These are phyloP conservation scores for Sipha maydis DNA, from an alignment of 2,888 invertebrate species.

Conservation along the genomic window DNA sequence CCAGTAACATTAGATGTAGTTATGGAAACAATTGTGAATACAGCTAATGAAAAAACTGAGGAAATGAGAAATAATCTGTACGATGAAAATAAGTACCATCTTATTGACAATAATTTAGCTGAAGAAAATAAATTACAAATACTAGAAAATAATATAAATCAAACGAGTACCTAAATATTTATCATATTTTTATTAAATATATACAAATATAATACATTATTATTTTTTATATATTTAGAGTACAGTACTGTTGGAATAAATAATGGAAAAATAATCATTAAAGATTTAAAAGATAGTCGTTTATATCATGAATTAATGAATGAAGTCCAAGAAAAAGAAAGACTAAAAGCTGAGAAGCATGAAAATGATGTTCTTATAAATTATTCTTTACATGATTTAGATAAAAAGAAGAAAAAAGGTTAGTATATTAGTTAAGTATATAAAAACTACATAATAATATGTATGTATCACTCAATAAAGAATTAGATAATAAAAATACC, in stretches of 20 bases:
- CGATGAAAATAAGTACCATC: background rate
- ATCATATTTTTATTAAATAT: background rate
- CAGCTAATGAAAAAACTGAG: conserved; percentile 48
- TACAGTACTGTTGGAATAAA: background rate
- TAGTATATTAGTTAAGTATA: background rate
- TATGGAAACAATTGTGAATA: conserved; percentile 45
- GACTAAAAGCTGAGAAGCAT: conserved; percentile 73
- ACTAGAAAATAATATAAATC: conserved; percentile 5
- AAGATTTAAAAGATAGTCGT: conserved; percentile 76
- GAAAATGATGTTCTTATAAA: conserved; percentile 75
- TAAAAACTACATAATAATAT: background rate
- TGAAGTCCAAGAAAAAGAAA: conserved; percentile 73
- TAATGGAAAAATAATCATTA: conserved; percentile 74
- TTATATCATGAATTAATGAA: conserved; percentile 76
- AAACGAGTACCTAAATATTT: conserved; percentile 17
- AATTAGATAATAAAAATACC: no score
- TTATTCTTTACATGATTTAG: conserved; percentile 62
- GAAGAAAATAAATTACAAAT: background rate
- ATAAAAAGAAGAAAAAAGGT: conserved; percentile 47
- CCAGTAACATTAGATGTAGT: conserved; percentile 44
- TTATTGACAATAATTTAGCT: background rate
- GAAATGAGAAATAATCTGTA: background rate
- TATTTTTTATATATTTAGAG: conserved; percentile 2
- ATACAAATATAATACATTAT: background rate
- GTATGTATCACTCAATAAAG: background rate